phyloP scores from a whole-genome alignment of 1,140 invertebrate genomes.

The Adoxophyes honmai region DNA sequence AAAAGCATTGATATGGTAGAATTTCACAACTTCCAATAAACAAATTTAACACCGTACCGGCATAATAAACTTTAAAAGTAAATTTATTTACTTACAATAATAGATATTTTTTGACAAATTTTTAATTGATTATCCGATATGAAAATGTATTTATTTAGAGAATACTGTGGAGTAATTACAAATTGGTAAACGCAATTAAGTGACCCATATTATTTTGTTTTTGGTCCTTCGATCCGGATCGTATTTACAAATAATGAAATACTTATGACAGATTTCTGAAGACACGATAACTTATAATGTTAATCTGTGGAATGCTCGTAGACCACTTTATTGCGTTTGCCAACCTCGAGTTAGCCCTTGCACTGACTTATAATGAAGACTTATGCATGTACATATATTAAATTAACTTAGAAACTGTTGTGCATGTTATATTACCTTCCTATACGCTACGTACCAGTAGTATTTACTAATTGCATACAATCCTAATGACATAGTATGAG shows the following conservation, averaged over 20 bases:
- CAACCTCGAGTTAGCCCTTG: background rate
- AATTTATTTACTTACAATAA: conserved; percentile 13
- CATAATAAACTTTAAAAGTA: conserved; percentile 18
- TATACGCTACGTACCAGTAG: conserved; percentile 40
- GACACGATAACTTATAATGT: background rate
- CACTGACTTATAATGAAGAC: conserved; percentile 36
- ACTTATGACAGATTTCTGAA: background rate
- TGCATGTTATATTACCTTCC: conserved; percentile 43
- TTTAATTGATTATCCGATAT: conserved; percentile 18
- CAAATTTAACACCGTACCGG: conserved; percentile 38
- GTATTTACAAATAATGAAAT: background rate
- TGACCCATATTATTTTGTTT: background rate
- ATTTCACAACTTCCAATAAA: conserved; percentile 50
- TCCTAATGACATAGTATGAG: conserved; percentile 38
- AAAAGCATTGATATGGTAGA: conserved; percentile 58
- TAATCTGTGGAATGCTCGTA: conserved; percentile 16
- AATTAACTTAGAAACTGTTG: conserved; percentile 40
- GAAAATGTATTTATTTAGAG: conserved; percentile 18
- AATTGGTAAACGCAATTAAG: background rate
- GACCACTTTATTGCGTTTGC: conserved; percentile 18
- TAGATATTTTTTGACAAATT: background rate
- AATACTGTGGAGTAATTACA: background rate
- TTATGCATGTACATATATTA: conserved; percentile 35
- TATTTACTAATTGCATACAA: conserved; percentile 43
- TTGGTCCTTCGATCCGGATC: conserved; percentile 9